These are phyloP conservation scores for Thyatira batis DNA, from an alignment of 2,888 invertebrate species.

Conservation along the genomic window DNA sequence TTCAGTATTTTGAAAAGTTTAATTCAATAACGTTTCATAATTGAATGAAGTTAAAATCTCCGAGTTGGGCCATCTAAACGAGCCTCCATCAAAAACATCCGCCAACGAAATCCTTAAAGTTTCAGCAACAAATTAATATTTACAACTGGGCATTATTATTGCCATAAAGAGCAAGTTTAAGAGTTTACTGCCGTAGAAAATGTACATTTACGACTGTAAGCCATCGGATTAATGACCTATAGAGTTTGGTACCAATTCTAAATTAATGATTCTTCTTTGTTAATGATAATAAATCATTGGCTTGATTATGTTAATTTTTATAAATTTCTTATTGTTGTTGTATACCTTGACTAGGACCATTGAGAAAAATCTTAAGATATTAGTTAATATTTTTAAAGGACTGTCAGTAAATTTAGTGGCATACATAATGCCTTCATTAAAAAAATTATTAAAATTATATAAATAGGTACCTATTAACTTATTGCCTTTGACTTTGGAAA, in stretches of 20 bases:
- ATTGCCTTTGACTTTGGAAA: no score
- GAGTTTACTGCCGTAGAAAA: background rate
- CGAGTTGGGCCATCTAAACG: background rate
- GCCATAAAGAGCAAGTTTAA: slow-evolving; percentile 22
- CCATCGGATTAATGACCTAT: slow-evolving; percentile 11
- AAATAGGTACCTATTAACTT: no score
- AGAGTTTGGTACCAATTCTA: background rate
- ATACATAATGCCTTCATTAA: no score
- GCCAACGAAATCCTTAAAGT: slow-evolving; percentile 27
- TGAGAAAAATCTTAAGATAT: no score
- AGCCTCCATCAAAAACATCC: slow-evolving; percentile 22
- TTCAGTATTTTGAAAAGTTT: background rate
- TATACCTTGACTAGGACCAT: no score
- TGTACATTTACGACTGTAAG: background rate
- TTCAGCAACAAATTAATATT: slow-evolving; percentile 39
- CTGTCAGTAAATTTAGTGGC: no score
- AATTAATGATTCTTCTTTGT: background rate
- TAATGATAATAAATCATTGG: no score
- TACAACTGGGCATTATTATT: slow-evolving; percentile 35
- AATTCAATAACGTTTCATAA: background rate
- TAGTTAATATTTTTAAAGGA: no score
- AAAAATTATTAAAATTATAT: no score
- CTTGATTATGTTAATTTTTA: no score
- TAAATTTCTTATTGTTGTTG: no score
- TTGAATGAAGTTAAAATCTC: background rate